Percentiles rank a stretch among this genome's conserved stretches.
These are phyloP conservation scores for Galeopterus variegatus DNA, from an alignment of 2,113 vertebrate species.

Conservation along the genomic window DNA sequence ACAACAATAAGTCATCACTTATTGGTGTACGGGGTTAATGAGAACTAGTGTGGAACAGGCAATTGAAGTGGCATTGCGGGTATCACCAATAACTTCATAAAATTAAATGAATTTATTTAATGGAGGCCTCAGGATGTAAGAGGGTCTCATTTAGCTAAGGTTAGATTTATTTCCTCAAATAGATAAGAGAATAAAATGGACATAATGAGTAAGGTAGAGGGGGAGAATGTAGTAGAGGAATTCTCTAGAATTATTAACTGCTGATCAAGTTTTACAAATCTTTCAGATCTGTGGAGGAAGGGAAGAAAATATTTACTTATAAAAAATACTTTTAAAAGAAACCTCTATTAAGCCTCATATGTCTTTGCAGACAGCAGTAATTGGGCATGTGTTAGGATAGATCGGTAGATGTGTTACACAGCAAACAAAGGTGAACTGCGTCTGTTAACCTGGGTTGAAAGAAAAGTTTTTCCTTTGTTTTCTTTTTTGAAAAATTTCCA, in stretches of 20 bases:
- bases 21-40: neutral
- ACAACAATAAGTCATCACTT: neutral
- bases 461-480: neutral
- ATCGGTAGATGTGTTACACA: neutral
- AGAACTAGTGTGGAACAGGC: neutral
- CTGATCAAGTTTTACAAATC: conserved; percentile 26
- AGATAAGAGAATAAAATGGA: neutral
- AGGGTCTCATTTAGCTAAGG: neutral
- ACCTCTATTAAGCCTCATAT: neutral
- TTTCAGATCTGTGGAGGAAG: neutral
- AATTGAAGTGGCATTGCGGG: neutral
- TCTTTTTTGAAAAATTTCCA: neutral
- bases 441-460: neutral
- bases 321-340: conserved; percentile 62
- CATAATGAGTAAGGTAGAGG: neutral
- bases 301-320: neutral
- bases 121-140: neutral
- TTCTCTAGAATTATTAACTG: conserved; percentile 54
- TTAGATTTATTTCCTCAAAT: neutral
- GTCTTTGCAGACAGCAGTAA: neutral
- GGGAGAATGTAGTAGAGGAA: neutral
- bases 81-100: neutral
- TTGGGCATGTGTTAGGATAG: neutral
- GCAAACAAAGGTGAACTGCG: neutral
- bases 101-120: too few relatives aligned